Base-by-base conservation (phyloP, 1,140 invertebrate genomes). In the Achroia grisella region DNA sequence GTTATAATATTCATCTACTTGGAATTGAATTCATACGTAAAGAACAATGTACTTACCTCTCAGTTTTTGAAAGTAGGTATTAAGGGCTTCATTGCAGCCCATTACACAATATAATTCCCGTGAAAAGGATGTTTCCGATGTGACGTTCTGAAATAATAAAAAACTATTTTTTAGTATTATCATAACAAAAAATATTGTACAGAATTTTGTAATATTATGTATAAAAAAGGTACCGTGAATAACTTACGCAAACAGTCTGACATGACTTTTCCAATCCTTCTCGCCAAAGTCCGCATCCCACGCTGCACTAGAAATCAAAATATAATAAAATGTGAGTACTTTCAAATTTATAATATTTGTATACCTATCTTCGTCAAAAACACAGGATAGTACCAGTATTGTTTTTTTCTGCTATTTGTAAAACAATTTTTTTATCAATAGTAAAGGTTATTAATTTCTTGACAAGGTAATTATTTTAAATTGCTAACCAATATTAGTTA, bases 21-120 rank as follows among this genome's bases (percentile, higher is more conserved):
- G 2, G 17, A 3, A 23, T 23, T 2, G 17, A 3, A 6, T 23
- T 23, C 2, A 6, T 23, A 23, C 2, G 6, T 23, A 3, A 3
- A 17, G 14, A 11, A 11, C 32, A 34, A 4, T n/a, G 1, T 44
- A 49, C 32, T 62, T 86, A 93, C 92, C 88, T 90, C 90, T 89
- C 42, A 93, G 79, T 71, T 89, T 89, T 73, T 93, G 89, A 69
- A 91, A 90, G 74, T 95, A 93, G 47, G 89, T 81, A 58, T 91
- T 92, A 39, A 94, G 73, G 34, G 93, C 92, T 73, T 93, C 89
- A 77, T 93, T 91, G 79, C 95, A 93, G 43, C 92, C 94, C 76
- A 92, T 89, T n/a, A 93, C 90, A 69, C 93, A 94, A 63, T 93
- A 93, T 2, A 94, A 73, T 73, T 92, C 90, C 63, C 92, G 89